Evolutionary conservation across 2,113 vertebrate genomes (phyloP), one percentile per base, ranked within the genome.

Genomic region (Nipponia nippon): DNA sequence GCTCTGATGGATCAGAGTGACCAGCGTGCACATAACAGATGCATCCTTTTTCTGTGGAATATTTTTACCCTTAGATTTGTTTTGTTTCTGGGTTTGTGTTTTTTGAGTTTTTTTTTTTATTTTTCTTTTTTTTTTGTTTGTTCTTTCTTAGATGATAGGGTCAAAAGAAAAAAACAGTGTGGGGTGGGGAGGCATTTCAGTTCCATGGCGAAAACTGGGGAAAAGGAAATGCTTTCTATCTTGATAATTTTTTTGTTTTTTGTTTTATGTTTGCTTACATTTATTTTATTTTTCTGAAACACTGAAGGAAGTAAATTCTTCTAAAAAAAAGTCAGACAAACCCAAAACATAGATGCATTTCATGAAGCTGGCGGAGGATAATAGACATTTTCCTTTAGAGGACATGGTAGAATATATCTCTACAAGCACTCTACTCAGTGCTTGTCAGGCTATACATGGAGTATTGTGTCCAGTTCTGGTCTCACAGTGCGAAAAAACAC

Each of bases 191-290:
- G 16, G 2, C 6, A 56, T 20, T 70, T 66, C 49, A 65, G 40
- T 71, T 6, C 9, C 9, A 16, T 49, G 5, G 16, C 56, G 34
- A 62, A 86, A 69, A 46, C 23, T 21, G 4, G 11, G 9, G 13
- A n/a, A 47, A 62, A 71, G 2, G 4, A 52, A 81, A 67, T 53
- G 3, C 1, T 61, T 26, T 56, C n/a, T 26, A 6, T 71, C 5
- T 34, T n/a, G 4, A 1, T 3, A 0, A 17, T 10, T 10, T 25
- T 59, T 46, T 63, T 40, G 6, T 8, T n/a, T n/a, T 92, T 63
- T 32, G 11, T n/a, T 66, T n/a, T 42, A 21, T 3, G 3, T 82
- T 73, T 22, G 4, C 3, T 78, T 85, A 27, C 2, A 32, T 21
- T 49, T 40, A 20, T 44, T 87, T 69, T 73, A 14, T 53, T 87